phyloP scores from a whole-genome alignment of 1,140 invertebrate species.

The Portunus trituberculatus region DNA sequence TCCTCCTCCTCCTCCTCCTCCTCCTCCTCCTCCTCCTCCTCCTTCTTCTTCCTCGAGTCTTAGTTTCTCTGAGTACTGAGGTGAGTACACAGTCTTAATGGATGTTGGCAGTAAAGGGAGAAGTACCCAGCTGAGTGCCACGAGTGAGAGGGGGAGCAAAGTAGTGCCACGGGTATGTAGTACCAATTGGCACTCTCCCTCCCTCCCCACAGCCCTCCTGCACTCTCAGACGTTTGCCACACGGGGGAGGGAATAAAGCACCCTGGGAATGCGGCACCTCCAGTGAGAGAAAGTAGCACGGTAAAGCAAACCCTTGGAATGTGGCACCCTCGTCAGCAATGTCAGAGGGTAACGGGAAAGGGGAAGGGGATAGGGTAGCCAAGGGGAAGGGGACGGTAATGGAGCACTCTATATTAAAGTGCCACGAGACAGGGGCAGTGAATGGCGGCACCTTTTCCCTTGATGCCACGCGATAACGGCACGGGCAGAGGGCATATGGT shows the following conservation, averaged over 20 bases:
- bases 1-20: neutral
- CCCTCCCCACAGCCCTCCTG: neutral
- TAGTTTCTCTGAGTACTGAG: neutral
- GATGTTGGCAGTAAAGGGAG: neutral
- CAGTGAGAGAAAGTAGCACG: neutral
- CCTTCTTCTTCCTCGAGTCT: neutral
- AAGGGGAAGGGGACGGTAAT: neutral
- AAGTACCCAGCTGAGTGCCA: conserved; percentile 7
- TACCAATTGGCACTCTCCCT: neutral
- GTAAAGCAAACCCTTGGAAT: neutral
- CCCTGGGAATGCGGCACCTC: neutral
- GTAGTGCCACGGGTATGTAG: neutral
- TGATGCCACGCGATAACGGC: too few relatives aligned
- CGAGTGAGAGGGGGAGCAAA: neutral
- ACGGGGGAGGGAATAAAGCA: neutral
- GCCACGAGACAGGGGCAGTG: neutral
- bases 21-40: neutral
- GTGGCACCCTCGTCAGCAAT: neutral
- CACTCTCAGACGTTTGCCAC: too few relatives aligned
- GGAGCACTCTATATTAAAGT: neutral
- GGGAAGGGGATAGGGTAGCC: too few relatives aligned
- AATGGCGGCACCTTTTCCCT: too few relatives aligned
- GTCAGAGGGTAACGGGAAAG: neutral
- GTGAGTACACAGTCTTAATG: conserved; percentile 12
- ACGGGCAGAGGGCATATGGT: too few relatives aligned